phyloP scores from a whole-genome alignment of 2,113 vertebrate genomes.

The Datnioides undecimradiatus region DNA sequence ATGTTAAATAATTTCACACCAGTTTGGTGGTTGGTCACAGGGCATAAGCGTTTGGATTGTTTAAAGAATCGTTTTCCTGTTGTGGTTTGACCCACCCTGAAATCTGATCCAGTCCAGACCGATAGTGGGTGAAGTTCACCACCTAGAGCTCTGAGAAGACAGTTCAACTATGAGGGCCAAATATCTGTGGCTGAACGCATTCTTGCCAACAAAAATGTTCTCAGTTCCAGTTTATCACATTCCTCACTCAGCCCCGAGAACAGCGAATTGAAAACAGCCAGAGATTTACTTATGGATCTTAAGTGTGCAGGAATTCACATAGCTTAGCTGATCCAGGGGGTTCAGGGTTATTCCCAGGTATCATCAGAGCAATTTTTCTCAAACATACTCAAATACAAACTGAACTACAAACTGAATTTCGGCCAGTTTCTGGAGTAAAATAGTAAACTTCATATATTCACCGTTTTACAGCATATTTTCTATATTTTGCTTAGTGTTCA shows the following conservation, averaged over 20 bases:
- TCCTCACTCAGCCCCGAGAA: slow-evolving; percentile 56
- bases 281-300: slow-evolving; percentile 63
- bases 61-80: not conserved
- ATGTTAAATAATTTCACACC: not conserved
- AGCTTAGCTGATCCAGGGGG: slow-evolving; percentile 23
- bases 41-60: slow-evolving; percentile 26
- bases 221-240: slow-evolving; percentile 61
- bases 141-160: slow-evolving; percentile 14
- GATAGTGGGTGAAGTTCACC: slow-evolving; percentile 26
- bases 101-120: slow-evolving; percentile 32
- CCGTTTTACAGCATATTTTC: not conserved
- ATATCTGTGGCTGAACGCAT: slow-evolving; percentile 64
- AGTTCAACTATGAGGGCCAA: slow-evolving; percentile 31
- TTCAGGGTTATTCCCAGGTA: slow-evolving; percentile 26
- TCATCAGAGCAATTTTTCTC: slow-evolving; percentile 17
- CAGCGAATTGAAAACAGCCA: slow-evolving; percentile 75
- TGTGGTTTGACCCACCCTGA: slow-evolving; percentile 20
- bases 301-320: slow-evolving; percentile 59
- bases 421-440: not conserved
- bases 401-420: not conserved
- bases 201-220: slow-evolving; percentile 74
- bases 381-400: slow-evolving; percentile 1
- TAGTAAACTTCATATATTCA: not conserved
- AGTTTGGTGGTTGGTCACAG: not conserved
- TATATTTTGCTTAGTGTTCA: not conserved